Percentiles rank a stretch among this genome's conserved stretches.
Evolutionary conservation across 2,113 vertebrate genomes (phyloP).

Genomic region (Sinosuthora webbiana): DNA sequence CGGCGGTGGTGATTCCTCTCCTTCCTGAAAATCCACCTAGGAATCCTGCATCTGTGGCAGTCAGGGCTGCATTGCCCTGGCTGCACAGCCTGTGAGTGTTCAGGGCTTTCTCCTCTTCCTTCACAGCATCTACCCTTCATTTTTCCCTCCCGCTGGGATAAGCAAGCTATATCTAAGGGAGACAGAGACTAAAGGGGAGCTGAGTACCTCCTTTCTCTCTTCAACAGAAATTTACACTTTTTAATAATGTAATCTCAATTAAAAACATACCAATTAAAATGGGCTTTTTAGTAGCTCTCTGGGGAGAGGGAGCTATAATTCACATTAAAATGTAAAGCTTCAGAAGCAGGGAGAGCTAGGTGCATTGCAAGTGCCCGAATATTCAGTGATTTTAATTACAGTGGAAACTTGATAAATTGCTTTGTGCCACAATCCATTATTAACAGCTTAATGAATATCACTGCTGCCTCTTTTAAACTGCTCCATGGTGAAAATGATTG

Average conservation of each 20-base stretch:
- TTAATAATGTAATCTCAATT: slow-evolving; percentile 61
- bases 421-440: slow-evolving; percentile 60
- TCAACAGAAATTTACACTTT: slow-evolving; percentile 43
- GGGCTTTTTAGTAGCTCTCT: slow-evolving; percentile 55
- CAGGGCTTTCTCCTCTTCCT: not conserved
- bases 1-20: fast-evolving
- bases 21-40: not conserved
- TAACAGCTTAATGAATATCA: slow-evolving; percentile 65
- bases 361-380: slow-evolving; percentile 54
- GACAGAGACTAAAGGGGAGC: not conserved
- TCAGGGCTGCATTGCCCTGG: not conserved
- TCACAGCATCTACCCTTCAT: not conserved
- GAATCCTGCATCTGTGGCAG: not conserved
- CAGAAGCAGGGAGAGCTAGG: slow-evolving; percentile 51
- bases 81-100: not conserved
- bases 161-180: not conserved
- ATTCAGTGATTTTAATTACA: slow-evolving; percentile 68
- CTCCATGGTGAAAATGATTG: not conserved
- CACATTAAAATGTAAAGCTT: slow-evolving; percentile 61
- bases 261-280: slow-evolving; percentile 65
- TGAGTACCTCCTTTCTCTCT: slow-evolving; percentile 5
- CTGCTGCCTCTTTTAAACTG: slow-evolving; percentile 21
- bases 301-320: slow-evolving; percentile 42
- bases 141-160: not conserved
- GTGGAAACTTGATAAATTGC: slow-evolving; percentile 66